These are phyloP conservation scores for Syrmaticus mikado DNA, from an alignment of 2,113 vertebrate species.

Conservation along the genomic window DNA sequence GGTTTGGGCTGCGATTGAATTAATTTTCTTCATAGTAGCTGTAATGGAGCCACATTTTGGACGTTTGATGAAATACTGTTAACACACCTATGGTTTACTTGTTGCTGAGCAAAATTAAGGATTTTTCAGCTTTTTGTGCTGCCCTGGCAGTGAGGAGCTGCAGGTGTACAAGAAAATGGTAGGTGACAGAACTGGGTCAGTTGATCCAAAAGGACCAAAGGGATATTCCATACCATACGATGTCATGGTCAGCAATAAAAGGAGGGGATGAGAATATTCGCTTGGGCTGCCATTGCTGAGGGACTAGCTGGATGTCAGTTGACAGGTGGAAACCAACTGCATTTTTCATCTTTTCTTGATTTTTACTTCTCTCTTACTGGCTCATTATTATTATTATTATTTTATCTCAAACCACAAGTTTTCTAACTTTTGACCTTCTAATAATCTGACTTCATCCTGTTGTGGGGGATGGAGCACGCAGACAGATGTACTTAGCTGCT, in stretches of 20 bases:
- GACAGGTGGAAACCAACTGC: not conserved
- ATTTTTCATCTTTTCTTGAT: not conserved
- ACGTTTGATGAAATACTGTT: not conserved
- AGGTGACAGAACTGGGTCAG: not conserved
- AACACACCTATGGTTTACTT: not conserved
- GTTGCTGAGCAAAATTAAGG: not conserved
- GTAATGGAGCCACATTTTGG: not conserved
- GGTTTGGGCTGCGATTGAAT: not conserved
- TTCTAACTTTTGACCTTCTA: not conserved
- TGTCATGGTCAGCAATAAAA: not conserved
- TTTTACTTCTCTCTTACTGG: not conserved
- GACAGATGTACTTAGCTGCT: not conserved
- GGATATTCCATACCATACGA: not conserved
- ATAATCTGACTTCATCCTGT: not conserved
- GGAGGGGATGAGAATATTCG: not conserved
- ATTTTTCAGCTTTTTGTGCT: not conserved
- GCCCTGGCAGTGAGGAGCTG: not conserved
- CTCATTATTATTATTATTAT: not conserved
- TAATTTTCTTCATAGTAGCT: not conserved
- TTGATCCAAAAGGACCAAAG: not conserved
- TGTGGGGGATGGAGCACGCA: not conserved
- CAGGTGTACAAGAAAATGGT: not conserved
- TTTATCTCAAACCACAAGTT: not conserved
- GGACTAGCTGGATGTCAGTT: not conserved
- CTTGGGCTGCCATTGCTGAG: not conserved